Percentiles rank a stretch among this genome's conserved stretches.
Evolutionary conservation across 1,140 invertebrate species (phyloP).

Genomic region (Lutraria rhynchaena): DNA sequence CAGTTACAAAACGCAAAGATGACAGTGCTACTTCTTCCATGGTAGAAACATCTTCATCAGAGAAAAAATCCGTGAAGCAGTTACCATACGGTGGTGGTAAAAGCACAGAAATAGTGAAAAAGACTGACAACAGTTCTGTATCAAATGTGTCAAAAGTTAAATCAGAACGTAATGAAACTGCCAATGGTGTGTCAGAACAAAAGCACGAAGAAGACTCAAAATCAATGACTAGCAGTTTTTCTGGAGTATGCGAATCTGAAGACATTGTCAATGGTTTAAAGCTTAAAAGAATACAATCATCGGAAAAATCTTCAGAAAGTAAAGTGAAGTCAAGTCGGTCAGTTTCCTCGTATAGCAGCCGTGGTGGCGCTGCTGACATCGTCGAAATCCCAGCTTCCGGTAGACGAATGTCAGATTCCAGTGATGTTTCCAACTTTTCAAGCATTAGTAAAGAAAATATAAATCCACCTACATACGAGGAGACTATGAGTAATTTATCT

Average conservation of each 20-base stretch:
- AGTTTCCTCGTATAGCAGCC: not conserved
- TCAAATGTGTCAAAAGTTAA: constrained; percentile 2
- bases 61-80: constrained; percentile 14
- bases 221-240: constrained; percentile 37
- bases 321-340: constrained; percentile 28
- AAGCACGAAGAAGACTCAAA: constrained; percentile 30
- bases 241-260: constrained; percentile 42
- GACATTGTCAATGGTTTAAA: constrained; percentile 33
- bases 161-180: constrained; percentile 7
- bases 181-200: not conserved
- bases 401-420: constrained; percentile 11
- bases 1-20: not conserved
- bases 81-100: not conserved
- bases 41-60: constrained; percentile 1
- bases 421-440: constrained; percentile 30
- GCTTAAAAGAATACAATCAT: constrained; percentile 12
- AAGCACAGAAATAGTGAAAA: constrained; percentile 38
- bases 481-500: constrained; percentile 49
- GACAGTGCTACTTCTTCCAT: constrained; percentile 9
- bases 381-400: not conserved
- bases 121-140: constrained; percentile 24
- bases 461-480: constrained; percentile 36
- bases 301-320: constrained; percentile 43
- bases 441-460: constrained; percentile 31
- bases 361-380: not conserved